Base-by-base conservation (phyloP, 2,113 vertebrate species). In the Pedetes capensis region DNA sequence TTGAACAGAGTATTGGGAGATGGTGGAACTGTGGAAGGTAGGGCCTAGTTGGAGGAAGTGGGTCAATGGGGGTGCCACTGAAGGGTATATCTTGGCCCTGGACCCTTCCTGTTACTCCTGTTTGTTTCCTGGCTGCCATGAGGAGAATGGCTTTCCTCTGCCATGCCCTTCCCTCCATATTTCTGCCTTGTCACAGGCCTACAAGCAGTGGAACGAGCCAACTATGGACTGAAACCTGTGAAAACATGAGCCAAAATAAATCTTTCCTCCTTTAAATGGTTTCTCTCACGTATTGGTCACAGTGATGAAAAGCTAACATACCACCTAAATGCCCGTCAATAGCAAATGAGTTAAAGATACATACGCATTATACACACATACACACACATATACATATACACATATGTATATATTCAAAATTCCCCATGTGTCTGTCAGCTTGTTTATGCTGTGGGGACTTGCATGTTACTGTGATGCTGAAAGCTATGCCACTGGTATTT, bases 311-410 rank as follows among this genome's bases (percentile, higher is more conserved):
- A 23, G 71, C 64, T 32, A 51, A 55, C n/a, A 69, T 9, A 69
- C 25, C 49, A 51, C 76, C 57, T 68, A 96, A 75, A 75, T 71
- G 49, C 27, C 29, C 8, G 57, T 69, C 49, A 69, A 86, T 61
- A 89, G 71, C 57, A 94, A 94, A 61, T 47, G 18, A 44, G 23
- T 61, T 87, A 93, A 76, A 89, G 69, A 76, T 12, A 79, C 55
- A 84, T 20, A 69, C 64, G 59, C n/a, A 16, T 57, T 12, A 79
- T 61, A 84, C 18, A 69, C 64, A 66, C n/a, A 16, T 57, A 88
- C 16, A 79, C 55, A 84, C 18, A 69, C 64, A 66, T n/a, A 16
- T 57, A 88, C 16, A 79, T 61, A 84, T 20, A 69, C 64, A 66
- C n/a, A 16, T 57, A 88, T 61, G 37, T 42, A 78, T 64, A 44